Percentiles rank a stretch among this genome's conserved stretches.
These are phyloP conservation scores for Tachystola acroxantha DNA, from an alignment of 2,888 invertebrate genomes.

Conservation along the genomic window DNA sequence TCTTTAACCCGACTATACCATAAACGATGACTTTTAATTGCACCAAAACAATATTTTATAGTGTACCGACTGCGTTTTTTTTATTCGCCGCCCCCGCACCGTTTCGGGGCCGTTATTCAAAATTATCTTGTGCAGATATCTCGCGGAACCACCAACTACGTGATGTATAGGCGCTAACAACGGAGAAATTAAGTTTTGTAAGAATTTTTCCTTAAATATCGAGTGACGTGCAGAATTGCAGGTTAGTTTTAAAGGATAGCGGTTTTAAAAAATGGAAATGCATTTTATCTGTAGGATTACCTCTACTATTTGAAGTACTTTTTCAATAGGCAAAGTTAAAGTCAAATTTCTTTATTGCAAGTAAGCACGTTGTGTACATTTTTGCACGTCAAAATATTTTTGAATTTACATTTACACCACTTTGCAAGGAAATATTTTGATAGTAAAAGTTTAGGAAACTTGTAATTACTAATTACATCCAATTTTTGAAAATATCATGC, in stretches of 20 bases:
- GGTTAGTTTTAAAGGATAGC: background rate
- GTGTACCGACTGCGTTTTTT: slow-evolving; percentile 55
- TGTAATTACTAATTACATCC: too few relatives aligned
- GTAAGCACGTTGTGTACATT: too few relatives aligned
- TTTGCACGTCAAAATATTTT: too few relatives aligned
- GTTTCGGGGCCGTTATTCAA: slow-evolving; percentile 64
- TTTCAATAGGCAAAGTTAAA: too few relatives aligned
- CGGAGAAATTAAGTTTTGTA: slow-evolving; percentile 37
- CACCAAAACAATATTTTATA: slow-evolving; percentile 67
- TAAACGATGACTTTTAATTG: slow-evolving; percentile 60
- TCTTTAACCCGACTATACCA: slow-evolving; percentile 16
- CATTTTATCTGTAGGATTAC: too few relatives aligned
- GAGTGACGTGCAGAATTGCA: slow-evolving; percentile 26
- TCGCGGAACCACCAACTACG: slow-evolving; percentile 39
- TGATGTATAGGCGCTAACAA: slow-evolving; percentile 58
- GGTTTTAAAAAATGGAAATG: background rate
- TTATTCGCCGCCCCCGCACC: slow-evolving; percentile 35
- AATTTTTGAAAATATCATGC: too few relatives aligned
- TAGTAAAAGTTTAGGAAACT: too few relatives aligned
- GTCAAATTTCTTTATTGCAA: too few relatives aligned
- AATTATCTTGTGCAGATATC: slow-evolving; percentile 73
- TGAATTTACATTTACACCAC: too few relatives aligned
- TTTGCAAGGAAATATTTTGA: too few relatives aligned
- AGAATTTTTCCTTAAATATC: slow-evolving; percentile 42
- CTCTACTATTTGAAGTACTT: too few relatives aligned